Evolutionary conservation across 2,888 invertebrate species (phyloP).

Genomic region (Gerosis bhagava): DNA sequence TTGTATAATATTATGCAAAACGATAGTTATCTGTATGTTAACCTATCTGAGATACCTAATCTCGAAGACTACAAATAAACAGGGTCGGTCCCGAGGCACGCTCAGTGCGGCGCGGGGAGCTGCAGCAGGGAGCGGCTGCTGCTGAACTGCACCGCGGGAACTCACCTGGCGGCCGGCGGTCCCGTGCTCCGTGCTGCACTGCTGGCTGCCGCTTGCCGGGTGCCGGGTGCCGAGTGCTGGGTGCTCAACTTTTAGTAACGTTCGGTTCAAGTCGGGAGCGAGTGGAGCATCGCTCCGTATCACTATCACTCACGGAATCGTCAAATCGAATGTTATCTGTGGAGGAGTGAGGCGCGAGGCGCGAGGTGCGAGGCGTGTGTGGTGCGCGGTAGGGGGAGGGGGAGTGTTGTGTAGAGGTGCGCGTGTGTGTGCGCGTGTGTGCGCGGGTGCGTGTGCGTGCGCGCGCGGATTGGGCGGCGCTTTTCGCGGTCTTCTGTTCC

Average conservation of each 20-base stretch:
- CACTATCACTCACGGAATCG: constrained; percentile 43
- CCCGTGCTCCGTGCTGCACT: too few relatives aligned
- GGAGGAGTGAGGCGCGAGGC: constrained; percentile 31
- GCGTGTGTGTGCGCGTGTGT: constrained; percentile 26
- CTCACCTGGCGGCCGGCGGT: too few relatives aligned
- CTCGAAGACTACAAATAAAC: constrained; percentile 17
- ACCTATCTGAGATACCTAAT: constrained; percentile 22
- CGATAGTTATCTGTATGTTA: constrained; percentile 23
- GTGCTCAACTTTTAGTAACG: constrained; percentile 26
- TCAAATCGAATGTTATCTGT: constrained; percentile 38
- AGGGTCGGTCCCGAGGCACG: too few relatives aligned
- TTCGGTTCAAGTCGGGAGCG: constrained; percentile 22
- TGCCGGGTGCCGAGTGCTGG: too few relatives aligned
- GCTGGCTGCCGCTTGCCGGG: too few relatives aligned
- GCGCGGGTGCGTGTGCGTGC: constrained; percentile 28
- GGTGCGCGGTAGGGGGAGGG: too few relatives aligned
- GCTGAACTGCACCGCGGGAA: too few relatives aligned
- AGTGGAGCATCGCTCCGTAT: constrained; percentile 36
- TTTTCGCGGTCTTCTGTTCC: constrained; percentile 38
- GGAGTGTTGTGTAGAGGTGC: constrained; percentile 17
- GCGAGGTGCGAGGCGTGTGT: too few relatives aligned
- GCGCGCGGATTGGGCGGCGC: constrained; percentile 34
- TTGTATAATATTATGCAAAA: constrained; percentile 11
- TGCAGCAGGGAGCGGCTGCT: too few relatives aligned
- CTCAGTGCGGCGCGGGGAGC: too few relatives aligned